phyloP scores from a whole-genome alignment of 2,888 invertebrate species.

The Dysmachus trigonus region DNA sequence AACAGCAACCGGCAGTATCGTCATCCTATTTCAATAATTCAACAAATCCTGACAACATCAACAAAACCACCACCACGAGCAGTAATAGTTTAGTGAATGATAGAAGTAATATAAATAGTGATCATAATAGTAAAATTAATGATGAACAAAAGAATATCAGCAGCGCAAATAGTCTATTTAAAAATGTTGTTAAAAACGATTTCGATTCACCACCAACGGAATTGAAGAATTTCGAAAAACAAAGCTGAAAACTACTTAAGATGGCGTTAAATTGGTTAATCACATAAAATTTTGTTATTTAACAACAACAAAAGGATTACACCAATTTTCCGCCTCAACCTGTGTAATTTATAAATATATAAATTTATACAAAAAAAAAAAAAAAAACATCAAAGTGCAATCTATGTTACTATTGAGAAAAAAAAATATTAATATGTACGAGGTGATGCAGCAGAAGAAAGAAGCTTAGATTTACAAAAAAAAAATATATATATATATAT shows the following conservation, averaged over 20 bases:
- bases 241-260: slow-evolving; percentile 52
- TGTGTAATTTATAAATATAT: neutral
- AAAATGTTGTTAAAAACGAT: slow-evolving; percentile 6
- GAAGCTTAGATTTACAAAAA: neutral
- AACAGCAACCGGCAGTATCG: neutral
- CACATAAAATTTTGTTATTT: neutral
- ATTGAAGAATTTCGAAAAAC: slow-evolving; percentile 37
- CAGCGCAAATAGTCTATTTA: slow-evolving; percentile 28
- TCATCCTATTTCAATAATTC: neutral
- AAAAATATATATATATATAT: too few species aligned
- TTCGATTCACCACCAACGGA: slow-evolving; percentile 47
- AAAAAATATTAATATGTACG: neutral
- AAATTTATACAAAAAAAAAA: neutral
- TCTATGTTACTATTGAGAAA: neutral
- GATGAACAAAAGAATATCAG: neutral
- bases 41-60: neutral
- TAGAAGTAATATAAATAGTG: neutral
- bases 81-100: neutral
- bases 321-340: neutral
- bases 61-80: neutral
- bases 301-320: neutral
- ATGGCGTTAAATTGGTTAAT: slow-evolving; percentile 44
- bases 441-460: neutral
- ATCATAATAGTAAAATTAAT: neutral
- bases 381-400: neutral